Base-by-base conservation (phyloP, 2,113 vertebrate genomes). In the Symphodus melops region DNA sequence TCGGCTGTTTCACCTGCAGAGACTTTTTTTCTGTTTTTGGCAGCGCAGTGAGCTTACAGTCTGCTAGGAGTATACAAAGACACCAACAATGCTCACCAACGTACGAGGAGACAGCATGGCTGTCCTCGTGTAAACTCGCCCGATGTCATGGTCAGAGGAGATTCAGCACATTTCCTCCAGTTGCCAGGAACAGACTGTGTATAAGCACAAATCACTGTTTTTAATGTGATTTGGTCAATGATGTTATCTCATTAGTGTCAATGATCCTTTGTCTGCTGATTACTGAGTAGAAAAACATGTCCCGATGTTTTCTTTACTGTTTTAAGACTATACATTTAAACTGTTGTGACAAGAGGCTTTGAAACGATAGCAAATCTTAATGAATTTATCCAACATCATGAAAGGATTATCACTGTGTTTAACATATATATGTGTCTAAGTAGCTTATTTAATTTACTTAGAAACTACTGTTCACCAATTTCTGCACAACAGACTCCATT, bases 1-100 rank as follows among this genome's bases (percentile, higher is more conserved):
- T 62, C 67, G 25, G 58, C 75, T 77, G 79, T 13, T 70, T 41
- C 75, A 68, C 85, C 82, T 82, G 82, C 58, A 12, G 81, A 84
- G 78, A 51, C 52, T 33, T 72, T 72, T 72, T 25, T 9, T 72
- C 66, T 75, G 62, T 53, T 65, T 23, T 52, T 72, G 78, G 74
- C 69, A 71, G 25, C 41, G 36, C 2, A 39, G 25, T 5, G 55
- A 3, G 0, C 17, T 75, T 49, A 19, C 64, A 83, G 69, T 70
- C 81, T 23, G 74, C 0, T 0, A 64, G 53, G 59, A 79, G 48
- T 64, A 52, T 52, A 41, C 42, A 33, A 53, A 64, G 51, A 68
- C 75, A 16, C 19, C 53, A 2, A 1, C 62, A 2, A 37, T 12
- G 14, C 41, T n/a, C 36, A 25, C 41, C 16, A 3, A 4, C 14